phyloP scores from a whole-genome alignment of 2,797 vertebrate species.

The Helostoma temminkii region DNA sequence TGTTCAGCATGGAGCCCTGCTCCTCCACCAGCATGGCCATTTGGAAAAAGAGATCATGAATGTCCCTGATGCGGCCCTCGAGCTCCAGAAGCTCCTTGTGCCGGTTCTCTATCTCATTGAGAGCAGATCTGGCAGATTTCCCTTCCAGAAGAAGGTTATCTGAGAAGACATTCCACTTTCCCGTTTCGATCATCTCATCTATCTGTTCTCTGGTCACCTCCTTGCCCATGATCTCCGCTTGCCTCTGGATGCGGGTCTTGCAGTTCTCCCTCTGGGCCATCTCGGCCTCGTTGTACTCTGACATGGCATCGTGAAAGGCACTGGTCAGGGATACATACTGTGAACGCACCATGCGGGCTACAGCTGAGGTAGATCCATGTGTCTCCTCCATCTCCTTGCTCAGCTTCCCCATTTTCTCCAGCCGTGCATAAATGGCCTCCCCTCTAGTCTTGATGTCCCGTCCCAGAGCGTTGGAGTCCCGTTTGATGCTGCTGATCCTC shows the following conservation, averaged over 20 bases:
- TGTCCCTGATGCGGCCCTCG: conserved; percentile 92
- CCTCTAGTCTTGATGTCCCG: conserved; percentile 92
- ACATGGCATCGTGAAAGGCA: conserved; percentile 90
- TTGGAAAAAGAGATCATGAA: conserved; percentile 94
- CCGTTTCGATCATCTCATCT: conserved; percentile 96
- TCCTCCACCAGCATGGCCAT: conserved; percentile 93
- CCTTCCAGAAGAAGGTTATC: conserved; percentile 92
- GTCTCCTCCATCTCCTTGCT: conserved; percentile 84
- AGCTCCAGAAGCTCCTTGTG: conserved; percentile 94
- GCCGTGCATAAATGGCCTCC: conserved; percentile 88
- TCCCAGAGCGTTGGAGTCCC: conserved; percentile 93
- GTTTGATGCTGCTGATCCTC: conserved; percentile 97
- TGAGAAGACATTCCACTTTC: conserved; percentile 95
- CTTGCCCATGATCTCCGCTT: conserved; percentile 97
- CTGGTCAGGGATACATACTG: conserved; percentile 87
- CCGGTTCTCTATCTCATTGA: conserved; percentile 93
- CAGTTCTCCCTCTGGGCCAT: conserved; percentile 94
- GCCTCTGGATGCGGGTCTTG: conserved; percentile 95
- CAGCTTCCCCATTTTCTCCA: conserved; percentile 85
- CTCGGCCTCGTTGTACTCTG: conserved; percentile 92
- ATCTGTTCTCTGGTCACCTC: conserved; percentile 93
- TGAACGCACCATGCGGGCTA: conserved; percentile 88
- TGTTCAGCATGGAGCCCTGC: conserved; percentile 90
- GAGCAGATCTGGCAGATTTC: conserved; percentile 87
- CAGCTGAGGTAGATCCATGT: conserved; percentile 82